Evolutionary conservation across 2,113 vertebrate genomes (phyloP), one percentile per base, ranked within the genome.

Genomic region (Plectropomus leopardus): DNA sequence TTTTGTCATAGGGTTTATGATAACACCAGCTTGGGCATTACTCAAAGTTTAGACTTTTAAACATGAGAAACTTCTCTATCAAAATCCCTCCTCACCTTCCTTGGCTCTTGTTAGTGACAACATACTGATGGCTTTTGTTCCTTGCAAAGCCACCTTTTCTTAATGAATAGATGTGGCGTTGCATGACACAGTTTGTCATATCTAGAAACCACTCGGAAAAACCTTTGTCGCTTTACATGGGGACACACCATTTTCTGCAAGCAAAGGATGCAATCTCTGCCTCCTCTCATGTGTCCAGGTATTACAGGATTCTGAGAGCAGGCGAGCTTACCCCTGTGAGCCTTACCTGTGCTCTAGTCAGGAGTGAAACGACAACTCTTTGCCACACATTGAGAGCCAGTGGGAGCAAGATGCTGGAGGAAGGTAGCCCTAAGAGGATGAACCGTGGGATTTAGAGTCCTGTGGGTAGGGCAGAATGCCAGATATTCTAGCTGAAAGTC

Each of bases 371-470:
- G 85, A 89, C 82, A 72, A 84, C 80, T 83, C 86, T 89, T 90
- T 76, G 79, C 92, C 88, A 87, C 91, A 92, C 92, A 94, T 86
- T 77, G 87, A 86, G 88, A 90, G 74, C 82, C 75, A 55, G 87
- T 80, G 86, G 87, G 85, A 89, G 78, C 77, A 71, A 61, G 79
- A 82, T 73, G 79, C 78, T 78, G 28, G 63, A 87, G 76, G 78
- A 85, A 81, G 79, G 83, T 72, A 88, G 89, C 83, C 89, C 89
- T 79, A 70, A 87, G 89, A 92, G 85, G 88, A 90, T 92, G 93
- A 94, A 94, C 87, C 23, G 51, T 89, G 89, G 92, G 93, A 93
- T 93, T 92, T 92, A 78, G 72, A 89, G 85, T 92, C 92, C 83
- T 90, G 91, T 83, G 90, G 91, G 85, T 87, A 79, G 87, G 78